phyloP scores from a whole-genome alignment of 2,113 vertebrate genomes.

The Steatornis caripensis region DNA sequence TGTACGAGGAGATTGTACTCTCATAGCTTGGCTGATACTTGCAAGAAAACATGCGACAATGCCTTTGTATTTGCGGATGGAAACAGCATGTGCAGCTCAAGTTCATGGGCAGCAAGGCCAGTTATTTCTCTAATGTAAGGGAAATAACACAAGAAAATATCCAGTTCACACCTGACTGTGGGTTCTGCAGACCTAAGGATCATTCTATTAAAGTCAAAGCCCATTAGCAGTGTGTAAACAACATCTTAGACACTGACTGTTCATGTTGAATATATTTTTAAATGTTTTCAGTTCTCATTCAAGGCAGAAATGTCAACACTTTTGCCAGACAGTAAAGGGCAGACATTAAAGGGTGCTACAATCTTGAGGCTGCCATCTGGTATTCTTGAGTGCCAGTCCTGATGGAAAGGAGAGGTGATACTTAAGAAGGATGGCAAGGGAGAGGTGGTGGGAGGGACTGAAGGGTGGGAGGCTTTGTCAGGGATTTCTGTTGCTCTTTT shows the following conservation, averaged over 20 bases:
- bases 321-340: constrained; percentile 76
- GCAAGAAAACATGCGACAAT: background rate
- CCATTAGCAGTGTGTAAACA: constrained; percentile 67
- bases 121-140: background rate
- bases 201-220: constrained; percentile 63
- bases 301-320: constrained; percentile 79
- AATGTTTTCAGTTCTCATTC: constrained; percentile 77
- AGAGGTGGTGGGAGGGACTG: constrained; percentile 49
- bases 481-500: constrained; percentile 51
- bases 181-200: constrained; percentile 46
- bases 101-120: background rate
- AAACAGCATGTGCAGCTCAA: background rate
- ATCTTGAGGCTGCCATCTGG: constrained; percentile 77
- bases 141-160: constrained; percentile 25
- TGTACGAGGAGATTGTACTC: background rate
- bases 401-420: constrained; percentile 66
- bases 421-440: constrained; percentile 70
- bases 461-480: constrained; percentile 24
- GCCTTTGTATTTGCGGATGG: background rate
- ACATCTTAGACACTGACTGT: constrained; percentile 69
- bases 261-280: constrained; percentile 70
- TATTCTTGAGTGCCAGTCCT: constrained; percentile 71
- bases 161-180: constrained; percentile 53
- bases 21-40: background rate
- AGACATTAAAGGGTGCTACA: constrained; percentile 78